Evolutionary conservation across 2,797 vertebrate genomes (phyloP).

Genomic region (Esox masquinongy): DNA sequence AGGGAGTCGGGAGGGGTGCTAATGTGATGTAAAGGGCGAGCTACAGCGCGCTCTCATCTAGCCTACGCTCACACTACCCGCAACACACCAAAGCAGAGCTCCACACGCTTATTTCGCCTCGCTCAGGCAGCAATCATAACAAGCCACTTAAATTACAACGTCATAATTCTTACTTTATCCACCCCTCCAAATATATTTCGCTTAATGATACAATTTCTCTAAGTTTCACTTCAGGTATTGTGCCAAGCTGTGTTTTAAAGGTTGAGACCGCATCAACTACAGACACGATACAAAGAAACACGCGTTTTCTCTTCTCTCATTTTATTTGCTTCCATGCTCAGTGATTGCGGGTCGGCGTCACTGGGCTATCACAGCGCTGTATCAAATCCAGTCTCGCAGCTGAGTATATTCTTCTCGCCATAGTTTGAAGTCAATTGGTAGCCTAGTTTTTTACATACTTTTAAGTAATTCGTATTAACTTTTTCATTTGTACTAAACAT

Average conservation of each 20-base stretch:
- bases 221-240: constrained; percentile 8
- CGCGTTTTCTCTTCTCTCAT: constrained; percentile 2
- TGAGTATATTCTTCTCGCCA: background rate
- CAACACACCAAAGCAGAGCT: constrained; percentile 32
- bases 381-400: background rate
- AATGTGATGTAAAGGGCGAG: constrained; percentile 8
- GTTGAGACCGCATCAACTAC: background rate
- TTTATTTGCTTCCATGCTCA: constrained; percentile 16
- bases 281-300: background rate
- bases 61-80: constrained; percentile 12
- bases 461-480: too few species aligned
- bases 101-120: background rate
- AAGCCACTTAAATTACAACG: background rate
- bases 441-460: too few species aligned
- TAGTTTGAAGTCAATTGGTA: too few species aligned
- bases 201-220: background rate
- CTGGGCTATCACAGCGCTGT: background rate
- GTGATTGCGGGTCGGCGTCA: constrained; percentile 20
- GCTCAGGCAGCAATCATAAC: background rate
- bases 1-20: constrained; percentile 1
- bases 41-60: constrained; percentile 3
- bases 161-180: too few species aligned
- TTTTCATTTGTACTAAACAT: too few species aligned
- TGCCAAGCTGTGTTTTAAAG: constrained; percentile 19
- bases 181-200: background rate